Evolutionary conservation across 2,888 invertebrate genomes (phyloP), one percentile per base, ranked within the genome.

Genomic region (Catocala fraxini): DNA sequence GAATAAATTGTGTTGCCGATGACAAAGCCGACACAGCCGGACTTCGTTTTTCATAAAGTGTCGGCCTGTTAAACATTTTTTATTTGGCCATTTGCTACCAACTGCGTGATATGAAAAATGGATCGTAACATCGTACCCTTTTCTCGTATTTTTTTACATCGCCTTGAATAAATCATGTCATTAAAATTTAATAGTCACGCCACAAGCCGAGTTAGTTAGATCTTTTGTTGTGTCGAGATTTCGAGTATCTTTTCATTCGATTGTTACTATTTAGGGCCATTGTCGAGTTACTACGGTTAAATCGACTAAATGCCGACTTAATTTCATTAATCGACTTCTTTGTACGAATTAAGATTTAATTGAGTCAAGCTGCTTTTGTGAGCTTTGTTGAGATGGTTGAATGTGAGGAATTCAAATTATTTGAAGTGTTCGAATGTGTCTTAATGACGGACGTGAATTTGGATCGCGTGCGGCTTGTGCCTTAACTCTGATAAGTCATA

Each of bases 41-140:
- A 87, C 84, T 77, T 83, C 89, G 90, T 93, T 94, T 93, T 94
- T 93, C 93, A 92, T 91, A 93, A 92, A 93, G 93, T 90, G 93
- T 91, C 94, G 93, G 94, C 77, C 89, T 88, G 90, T 92, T 91
- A 89, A 90, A 90, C 89, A 92, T 93, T 93, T 94, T 94, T 94
- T 94, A 93, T 92, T 90, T 88, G 90, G 84, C 91, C 93, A 93
- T 94, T 94, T 93, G 94, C 94, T 94, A 94, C 94, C 93, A 94
- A 94, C 94, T 93, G 94, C 93, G 94, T 92, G 89, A 85, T 92
- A 93, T 94, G 94, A 94, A 93, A 94, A 93, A 94, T 94, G 92
- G 90, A 91, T 91, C 91, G 91, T 91, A 91, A 92, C 90, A 89
- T 88, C 89, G 89, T 94, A 93, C 93, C 93, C 93, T 93, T 93